Base-by-base conservation (phyloP, 2,888 invertebrate genomes). In the Meta bourneti region DNA sequence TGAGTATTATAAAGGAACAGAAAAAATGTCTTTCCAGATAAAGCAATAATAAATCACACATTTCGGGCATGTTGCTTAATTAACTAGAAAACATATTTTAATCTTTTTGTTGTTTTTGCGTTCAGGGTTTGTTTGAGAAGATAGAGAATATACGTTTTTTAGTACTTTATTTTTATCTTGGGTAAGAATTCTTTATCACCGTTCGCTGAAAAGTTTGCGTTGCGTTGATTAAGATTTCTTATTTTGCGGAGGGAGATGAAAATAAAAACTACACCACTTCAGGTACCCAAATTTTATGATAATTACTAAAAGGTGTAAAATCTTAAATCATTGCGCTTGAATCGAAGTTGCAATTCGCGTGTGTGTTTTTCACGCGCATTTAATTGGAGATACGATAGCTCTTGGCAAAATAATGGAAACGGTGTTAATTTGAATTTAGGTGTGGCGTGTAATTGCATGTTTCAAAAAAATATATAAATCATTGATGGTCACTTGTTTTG, bases 21-120 rank as follows among this genome's bases (percentile, higher is more conserved):
- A 20, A 83, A 83, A 82, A 82, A 82, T 71, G 8, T n/a, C n/a
- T 11, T 51, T 69, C 13, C n/a, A 86, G 78, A 86, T 86, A 86
- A 86, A 72, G 70, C 69, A 86, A 86, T 86, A 86, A 86, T 86
- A 86, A 86, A 78, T 86, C 85, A 86, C 71, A 78, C 85, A 78
- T 78, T 86, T 86, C 20, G 85, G 77, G 70, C 85, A 78, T 49
- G 85, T 69, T 78, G 85, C 77, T 86, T 86, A 86, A 86, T 86
- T 86, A 86, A 86, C 85, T 77, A 75, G 77, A 86, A 86, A 78
- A 75, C 54, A 49, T 69, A 77, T 86, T 85, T 75, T 49, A 7
- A 34, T 34, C 20, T 70, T 75, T 71, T 83, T 74, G 52, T n/a
- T 34, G 34, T 48, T 84, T 84, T 84, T 74, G 74, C 61, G 75